Base-by-base conservation (phyloP, 2,888 invertebrate genomes). In the Meliscaeva auricollis region DNA sequence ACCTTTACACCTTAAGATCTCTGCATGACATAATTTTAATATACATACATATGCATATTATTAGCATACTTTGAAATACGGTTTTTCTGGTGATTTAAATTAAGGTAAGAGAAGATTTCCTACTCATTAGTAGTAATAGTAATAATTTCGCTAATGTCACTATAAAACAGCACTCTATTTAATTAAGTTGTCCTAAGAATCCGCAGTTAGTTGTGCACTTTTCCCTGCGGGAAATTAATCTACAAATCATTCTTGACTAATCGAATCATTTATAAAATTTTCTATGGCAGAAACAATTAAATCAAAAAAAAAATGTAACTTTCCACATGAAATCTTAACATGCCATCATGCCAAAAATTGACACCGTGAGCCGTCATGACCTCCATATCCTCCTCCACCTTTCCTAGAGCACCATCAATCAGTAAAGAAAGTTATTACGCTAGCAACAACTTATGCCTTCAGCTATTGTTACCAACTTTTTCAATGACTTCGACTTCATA, bases 321-420 rank as follows among this genome's bases (percentile, higher is more conserved):
- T 78, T 26, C 20, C 32, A 44, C 79, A 79, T 70, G 50, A 66
- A 78, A 70, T 75, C 62, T 41, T 41, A 70, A 83, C 83, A 78
- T 78, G 83, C 83, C 73, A 82, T 69, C 77, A 54, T 74, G 68
- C 72, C 68, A 78, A 75, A 58, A 48, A 35, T 64, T 83, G 73
- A 69, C 74, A 74, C 78, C 77, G 58, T 15, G 5, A 50, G 38
- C 9, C 58, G 30, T 38, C 64, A 70, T 52, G 52, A 30, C 17
- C 35, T 17, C 56, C 20, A 20, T 4, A 20, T 15, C 44, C 20
- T 50, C 20, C 26, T 26, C 38, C 30, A 17, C 8, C 35, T 44
- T 15, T 9, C n/a, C 6, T 15, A 35, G 17, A 22, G 11, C 8
- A 48, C 68, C 54, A n/a, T 30, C 15, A 56, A 35, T 15, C 32